Base-by-base conservation (phyloP, 2,797 vertebrate genomes). In the Huso huso region DNA sequence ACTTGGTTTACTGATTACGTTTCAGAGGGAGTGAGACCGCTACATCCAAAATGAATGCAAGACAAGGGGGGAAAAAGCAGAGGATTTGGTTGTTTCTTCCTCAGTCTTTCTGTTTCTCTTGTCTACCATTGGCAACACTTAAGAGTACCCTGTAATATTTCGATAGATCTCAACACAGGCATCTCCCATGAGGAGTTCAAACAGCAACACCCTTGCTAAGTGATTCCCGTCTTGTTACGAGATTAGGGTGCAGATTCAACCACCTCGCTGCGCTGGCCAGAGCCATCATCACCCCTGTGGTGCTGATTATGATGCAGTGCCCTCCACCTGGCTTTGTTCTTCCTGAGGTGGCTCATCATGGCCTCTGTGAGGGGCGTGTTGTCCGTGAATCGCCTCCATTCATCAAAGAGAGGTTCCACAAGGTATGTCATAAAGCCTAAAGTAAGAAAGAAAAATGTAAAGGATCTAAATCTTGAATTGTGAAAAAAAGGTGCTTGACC, bases 361-460 rank as follows among this genome's bases (percentile, higher is more conserved):
- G 84, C 91, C 81, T 83, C 90, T 64, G 93, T 93, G 61, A 97
- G 88, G 49, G 75, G 74, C 65, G 93, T 94, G 79, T 90, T 79
- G 6, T 91, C 91, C 0, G 93, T 95, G 83, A 96, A 97, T 68
- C 86, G 90, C 63, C 86, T 89, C 95, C 95, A 97, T 84, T 93
- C 92, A 69, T 90, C 88, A 72, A 97, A 96, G 53, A 97, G 88
- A 0, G 95, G 95, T 86, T 95, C 93, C 75, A 93, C 94, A 6
- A 97, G 94, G 82, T 92, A 94, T 0, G 90, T 93, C 86, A 97
- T 95, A 81, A 97, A 97, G 66, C 93, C 95, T 97, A 74, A 59
- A 73, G 69, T 69, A 62, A 76, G 8, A 73, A 5, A 71, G 37
- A 72, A 58, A 7, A n/a, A 11, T 58, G 12, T 11, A 13, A 11